Evolutionary conservation across 2,888 invertebrate species (phyloP), one percentile per base, ranked within the genome.

Genomic region (Apamea monoglypha): DNA sequence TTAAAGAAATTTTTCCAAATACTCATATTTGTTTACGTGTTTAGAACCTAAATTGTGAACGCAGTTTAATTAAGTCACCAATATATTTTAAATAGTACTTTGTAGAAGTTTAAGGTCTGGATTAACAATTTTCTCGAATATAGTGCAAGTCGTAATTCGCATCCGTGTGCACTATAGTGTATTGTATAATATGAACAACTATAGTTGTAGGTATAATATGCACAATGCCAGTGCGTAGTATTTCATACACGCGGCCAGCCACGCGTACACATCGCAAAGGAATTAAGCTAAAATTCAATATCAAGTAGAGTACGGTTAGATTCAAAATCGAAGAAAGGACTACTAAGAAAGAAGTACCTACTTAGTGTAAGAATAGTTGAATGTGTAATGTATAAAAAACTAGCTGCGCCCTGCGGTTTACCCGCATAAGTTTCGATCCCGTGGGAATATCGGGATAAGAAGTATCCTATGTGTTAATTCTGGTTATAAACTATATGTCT

Each of bases 191-290:
- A 63, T n/a, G n/a, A 36, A 78, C 50, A 73, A 78, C 56, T 56
- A 56, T 8, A 36, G 6, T 25, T 56, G 8, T 56, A 56, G 56
- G 56, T 25, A 56, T 82, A 47, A 83, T 83, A 66, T n/a, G 21
- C 47, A 74, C 47, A 85, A 81, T 56, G 53, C 3, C 36, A 50
- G 47, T 50, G 79, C 81, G 82, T 87, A 89, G 91, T 90, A 92
- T 94, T 93, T 94, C 93, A 94, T 93, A 93, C 92, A 91, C 86
- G 91, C 83, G 83, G 88, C 78, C 87, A 87, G 90, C 87, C 91
- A 92, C 93, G 93, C 90, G 92, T 91, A 90, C 92, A 92, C 91
- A 91, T 90, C 84, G 91, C 86, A 66, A 21, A 71, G 53, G 91
- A 91, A 92, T 91, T 92, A 90, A 89, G 89, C 91, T 93, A 92